These are phyloP conservation scores for Orientallactaga sibirica DNA, from an alignment of 2,797 vertebrate genomes.

Conservation along the genomic window DNA sequence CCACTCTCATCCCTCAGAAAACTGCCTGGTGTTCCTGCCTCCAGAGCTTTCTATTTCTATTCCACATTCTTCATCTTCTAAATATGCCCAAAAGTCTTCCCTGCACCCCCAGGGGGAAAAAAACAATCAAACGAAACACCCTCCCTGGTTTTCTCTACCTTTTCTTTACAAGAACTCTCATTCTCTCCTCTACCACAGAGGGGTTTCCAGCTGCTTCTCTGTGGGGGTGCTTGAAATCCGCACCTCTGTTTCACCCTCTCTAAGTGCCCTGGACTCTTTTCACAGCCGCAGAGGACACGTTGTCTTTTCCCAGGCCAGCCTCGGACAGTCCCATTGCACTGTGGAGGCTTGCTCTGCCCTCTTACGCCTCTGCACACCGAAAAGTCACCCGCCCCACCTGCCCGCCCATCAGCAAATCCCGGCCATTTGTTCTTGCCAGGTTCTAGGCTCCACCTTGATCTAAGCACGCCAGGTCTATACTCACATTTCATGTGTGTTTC, in stretches of 20 bases:
- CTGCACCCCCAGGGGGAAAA: background rate
- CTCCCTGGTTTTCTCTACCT: constrained; percentile 18
- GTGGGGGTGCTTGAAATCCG: background rate
- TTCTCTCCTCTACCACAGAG: background rate
- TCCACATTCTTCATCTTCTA: constrained; percentile 72
- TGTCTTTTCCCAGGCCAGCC: background rate
- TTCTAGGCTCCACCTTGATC: background rate
- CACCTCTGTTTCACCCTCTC: background rate
- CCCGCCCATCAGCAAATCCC: background rate
- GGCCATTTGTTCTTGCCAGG: background rate
- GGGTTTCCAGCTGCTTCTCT: background rate
- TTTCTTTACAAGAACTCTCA: background rate
- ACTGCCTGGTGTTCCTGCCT: constrained; percentile 62
- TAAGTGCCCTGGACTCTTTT: background rate
- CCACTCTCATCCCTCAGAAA: constrained; percentile 28
- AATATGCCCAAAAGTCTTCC: constrained; percentile 43
- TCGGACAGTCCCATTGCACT: background rate
- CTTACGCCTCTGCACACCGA: background rate
- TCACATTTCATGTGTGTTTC: background rate
- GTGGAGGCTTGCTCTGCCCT: background rate
- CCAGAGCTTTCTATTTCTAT: constrained; percentile 64
- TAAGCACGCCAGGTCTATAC: background rate
- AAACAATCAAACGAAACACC: background rate
- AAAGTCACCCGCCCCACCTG: background rate
- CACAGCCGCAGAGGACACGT: background rate